Percentiles rank a stretch among this genome's conserved stretches.
These are phyloP conservation scores for Eurypyga helias DNA, from an alignment of 2,113 vertebrate genomes.

Conservation along the genomic window DNA sequence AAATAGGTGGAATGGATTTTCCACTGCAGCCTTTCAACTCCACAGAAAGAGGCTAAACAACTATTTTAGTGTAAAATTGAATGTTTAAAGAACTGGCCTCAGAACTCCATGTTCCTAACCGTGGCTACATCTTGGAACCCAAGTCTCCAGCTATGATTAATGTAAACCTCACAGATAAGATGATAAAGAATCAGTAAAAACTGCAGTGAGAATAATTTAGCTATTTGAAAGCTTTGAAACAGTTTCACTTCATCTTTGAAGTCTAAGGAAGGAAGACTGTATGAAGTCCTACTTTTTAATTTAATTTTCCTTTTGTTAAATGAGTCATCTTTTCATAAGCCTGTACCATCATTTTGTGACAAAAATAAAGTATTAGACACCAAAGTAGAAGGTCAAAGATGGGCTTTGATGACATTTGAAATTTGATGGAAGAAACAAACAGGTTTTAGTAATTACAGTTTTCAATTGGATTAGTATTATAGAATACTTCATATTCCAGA, in stretches of 20 bases:
- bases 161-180: conserved; percentile 16
- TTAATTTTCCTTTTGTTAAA: conserved; percentile 46
- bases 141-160: background rate
- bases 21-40: background rate
- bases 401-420: background rate
- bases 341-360: background rate
- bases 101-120: background rate
- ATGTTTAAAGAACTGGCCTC: background rate
- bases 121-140: background rate
- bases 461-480: background rate
- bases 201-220: conserved; percentile 26
- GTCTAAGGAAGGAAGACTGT: background rate
- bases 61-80: background rate
- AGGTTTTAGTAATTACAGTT: background rate
- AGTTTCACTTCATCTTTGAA: conserved; percentile 38
- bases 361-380: background rate
- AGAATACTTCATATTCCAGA: background rate
- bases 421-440: background rate
- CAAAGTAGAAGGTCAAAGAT: background rate
- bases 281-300: conserved; percentile 24
- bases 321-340: conserved; percentile 42
- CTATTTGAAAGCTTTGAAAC: conserved; percentile 35
- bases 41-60: background rate
- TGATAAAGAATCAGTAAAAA: conserved; percentile 20
- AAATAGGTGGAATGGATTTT: background rate